phyloP scores from a whole-genome alignment of 2,888 invertebrate genomes.

The Asteroscopus sphinx region DNA sequence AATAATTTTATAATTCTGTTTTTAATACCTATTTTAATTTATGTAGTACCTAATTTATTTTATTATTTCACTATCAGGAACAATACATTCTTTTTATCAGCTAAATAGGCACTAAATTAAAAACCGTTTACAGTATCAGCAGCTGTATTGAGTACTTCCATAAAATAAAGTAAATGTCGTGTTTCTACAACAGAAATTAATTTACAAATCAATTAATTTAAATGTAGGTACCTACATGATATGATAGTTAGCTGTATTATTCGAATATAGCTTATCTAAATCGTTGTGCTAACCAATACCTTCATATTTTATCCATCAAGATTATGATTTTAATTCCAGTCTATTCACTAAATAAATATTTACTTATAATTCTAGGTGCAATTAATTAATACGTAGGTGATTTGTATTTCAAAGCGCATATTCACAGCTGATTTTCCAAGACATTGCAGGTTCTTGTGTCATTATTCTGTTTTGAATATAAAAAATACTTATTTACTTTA shows the following conservation, averaged over 20 bases:
- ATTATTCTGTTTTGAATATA: no score
- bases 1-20: not conserved
- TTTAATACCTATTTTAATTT: not conserved
- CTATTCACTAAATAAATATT: conserved; percentile 15
- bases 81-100: not conserved
- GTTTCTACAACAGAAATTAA: conserved; percentile 15
- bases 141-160: not conserved
- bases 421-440: no score
- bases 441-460: no score
- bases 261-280: no score
- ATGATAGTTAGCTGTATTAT: no score
- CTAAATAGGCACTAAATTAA: not conserved
- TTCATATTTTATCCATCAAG: conserved; percentile 9
- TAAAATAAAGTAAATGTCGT: conserved; percentile 6
- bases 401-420: no score
- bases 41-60: conserved; percentile 2
- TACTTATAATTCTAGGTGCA: conserved; percentile 11
- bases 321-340: conserved; percentile 20
- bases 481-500: no score
- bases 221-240: no score
- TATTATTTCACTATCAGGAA: not conserved
- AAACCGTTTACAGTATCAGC: not conserved
- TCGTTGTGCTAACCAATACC: conserved; percentile 31
- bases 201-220: conserved; percentile 18
- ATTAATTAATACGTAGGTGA: no score